phyloP scores from a whole-genome alignment of 2,888 invertebrate genomes.

The Vanessa cardui region DNA sequence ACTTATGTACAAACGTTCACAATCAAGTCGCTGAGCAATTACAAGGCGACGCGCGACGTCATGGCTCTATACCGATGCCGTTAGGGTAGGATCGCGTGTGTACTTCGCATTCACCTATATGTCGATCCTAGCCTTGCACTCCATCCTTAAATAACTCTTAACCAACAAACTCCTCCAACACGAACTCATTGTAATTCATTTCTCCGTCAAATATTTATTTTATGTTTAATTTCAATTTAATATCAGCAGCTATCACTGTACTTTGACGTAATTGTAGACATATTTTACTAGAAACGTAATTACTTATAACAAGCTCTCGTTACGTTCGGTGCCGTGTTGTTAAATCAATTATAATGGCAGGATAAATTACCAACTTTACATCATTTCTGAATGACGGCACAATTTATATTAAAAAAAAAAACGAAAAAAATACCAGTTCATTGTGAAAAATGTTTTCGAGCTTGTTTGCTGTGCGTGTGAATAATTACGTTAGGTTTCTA shows the following conservation, averaged over 20 bases:
- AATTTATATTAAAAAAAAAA: conserved; percentile 16
- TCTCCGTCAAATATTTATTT: no score
- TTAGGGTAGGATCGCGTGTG: conserved; percentile 50
- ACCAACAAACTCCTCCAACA: not conserved
- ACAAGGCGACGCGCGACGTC: conserved; percentile 42
- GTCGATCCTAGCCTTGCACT: conserved; percentile 37
- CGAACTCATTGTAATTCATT: no score
- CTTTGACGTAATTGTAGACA: not conserved
- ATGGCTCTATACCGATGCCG: conserved; percentile 33
- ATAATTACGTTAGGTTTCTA: conserved; percentile 79
- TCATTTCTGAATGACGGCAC: conserved; percentile 13
- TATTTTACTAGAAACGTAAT: not conserved
- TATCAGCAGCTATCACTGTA: not conserved
- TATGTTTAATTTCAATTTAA: not conserved
- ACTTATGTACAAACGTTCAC: not conserved
- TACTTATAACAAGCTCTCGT: conserved; percentile 1
- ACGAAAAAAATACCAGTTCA: conserved; percentile 36
- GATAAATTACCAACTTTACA: conserved; percentile 13
- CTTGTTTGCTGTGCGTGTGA: conserved; percentile 68
- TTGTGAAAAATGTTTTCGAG: conserved; percentile 39
- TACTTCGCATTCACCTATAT: conserved; percentile 46
- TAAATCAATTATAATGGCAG: conserved; percentile 9
- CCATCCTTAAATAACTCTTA: conserved; percentile 24
- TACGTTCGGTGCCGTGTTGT: not conserved
- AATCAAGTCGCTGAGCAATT: conserved; percentile 44